Percentiles rank a stretch among this genome's conserved stretches.
phyloP scores from a whole-genome alignment of 2,888 invertebrate genomes.

The Coenonympha glycerion region DNA sequence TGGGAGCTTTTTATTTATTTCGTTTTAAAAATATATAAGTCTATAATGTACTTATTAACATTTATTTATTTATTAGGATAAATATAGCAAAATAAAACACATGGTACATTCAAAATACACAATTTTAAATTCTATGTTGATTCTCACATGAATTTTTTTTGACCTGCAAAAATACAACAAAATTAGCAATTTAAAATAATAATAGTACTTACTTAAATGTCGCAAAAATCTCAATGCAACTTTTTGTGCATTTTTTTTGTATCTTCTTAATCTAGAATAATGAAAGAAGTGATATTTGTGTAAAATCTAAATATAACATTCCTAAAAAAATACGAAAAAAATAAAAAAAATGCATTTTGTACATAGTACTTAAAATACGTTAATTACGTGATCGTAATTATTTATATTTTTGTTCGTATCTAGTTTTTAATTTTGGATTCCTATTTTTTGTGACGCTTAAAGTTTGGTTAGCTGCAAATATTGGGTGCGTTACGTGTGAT shows the following conservation, averaged over 20 bases:
- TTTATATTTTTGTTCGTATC: not conserved
- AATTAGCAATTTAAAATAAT: not conserved
- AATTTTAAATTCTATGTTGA: too few species aligned
- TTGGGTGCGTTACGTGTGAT: not conserved
- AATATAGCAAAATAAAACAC: not conserved
- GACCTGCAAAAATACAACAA: too few species aligned
- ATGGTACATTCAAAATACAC: too few species aligned
- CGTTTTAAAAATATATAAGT: not conserved
- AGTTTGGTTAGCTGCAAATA: not conserved
- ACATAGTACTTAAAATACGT: slow-evolving; percentile 12
- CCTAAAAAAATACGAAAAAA: slow-evolving; percentile 10
- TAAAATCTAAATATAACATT: slow-evolving; percentile 11
- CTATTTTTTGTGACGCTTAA: not conserved
- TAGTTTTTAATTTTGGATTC: not conserved
- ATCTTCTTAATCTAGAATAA: not conserved
- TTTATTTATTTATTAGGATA: too few species aligned
- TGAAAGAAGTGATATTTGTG: slow-evolving; percentile 9
- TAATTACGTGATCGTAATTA: slow-evolving; percentile 20
- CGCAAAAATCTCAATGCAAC: too few species aligned
- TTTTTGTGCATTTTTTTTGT: not conserved
- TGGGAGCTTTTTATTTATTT: not conserved
- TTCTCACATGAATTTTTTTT: too few species aligned
- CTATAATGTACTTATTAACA: not conserved
- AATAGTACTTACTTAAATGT: too few species aligned
- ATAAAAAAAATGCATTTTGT: slow-evolving; percentile 14